Evolutionary conservation across 2,888 invertebrate species (phyloP), one percentile per base, ranked within the genome.

Genomic region (Dynastes grantii): DNA sequence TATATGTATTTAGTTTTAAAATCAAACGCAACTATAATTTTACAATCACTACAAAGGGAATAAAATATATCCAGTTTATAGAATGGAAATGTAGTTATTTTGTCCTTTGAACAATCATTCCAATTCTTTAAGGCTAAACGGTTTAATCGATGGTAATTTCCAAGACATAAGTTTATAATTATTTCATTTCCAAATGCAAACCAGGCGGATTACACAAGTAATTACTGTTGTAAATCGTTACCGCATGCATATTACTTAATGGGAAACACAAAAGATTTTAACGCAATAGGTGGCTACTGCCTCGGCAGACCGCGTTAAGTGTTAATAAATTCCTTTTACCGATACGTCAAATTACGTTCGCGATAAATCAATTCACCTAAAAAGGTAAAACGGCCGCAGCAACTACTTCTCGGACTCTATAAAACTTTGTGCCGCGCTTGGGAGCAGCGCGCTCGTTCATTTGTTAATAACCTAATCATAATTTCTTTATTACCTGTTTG

Each of bases 241-340:
- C 45, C 49, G 45, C 67, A 22, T 67, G 45, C 67, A 67, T 67
- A 67, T 49, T 45, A 67, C 67, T 58, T 58, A 32, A 45, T 32
- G 55, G 16, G 16, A 71, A 71, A 55, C 58, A 55, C 55, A 71
- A 71, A 71, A 58, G 71, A 71, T 37, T 16, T 37, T 55, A 71
- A 71, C 55, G 71, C 71, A 71, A 71, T 71, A 55, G 71, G 67
- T 67, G 49, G 67, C 49, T 49, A 32, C 45, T 64, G n/a, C 40
- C 5, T 27, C 55, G 37, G 58, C 11, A 40, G 55, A 58, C 16
- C 37, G 55, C 27, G 55, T 37, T 55, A 71, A 71, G 71, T 71
- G 71, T 71, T 71, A 71, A 71, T 71, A 71, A 71, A 71, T 55
- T 71, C 71, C 71, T 71, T 71, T 71, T 71, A 55, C 71, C 55